Base-by-base conservation (phyloP, 2,888 invertebrate genomes). In the Xestia sexstrigata region DNA sequence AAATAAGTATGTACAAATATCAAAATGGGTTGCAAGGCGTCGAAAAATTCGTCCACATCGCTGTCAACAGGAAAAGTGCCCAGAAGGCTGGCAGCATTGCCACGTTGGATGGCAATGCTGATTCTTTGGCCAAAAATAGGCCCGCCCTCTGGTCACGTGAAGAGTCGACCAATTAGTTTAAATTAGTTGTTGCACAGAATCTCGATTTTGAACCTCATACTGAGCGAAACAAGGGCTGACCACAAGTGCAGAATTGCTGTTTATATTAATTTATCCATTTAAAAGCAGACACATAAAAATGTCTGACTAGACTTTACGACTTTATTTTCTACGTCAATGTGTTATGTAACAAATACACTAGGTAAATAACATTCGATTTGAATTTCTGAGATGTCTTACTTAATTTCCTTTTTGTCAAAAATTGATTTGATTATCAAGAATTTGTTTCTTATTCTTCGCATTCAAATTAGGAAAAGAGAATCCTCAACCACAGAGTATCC, bases 241-340 rank as follows among this genome's bases (percentile, higher is more conserved):
- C 20, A 30, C 30, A 30, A 60, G 30, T 60, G 30, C 60, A 30
- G 60, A 60, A 26, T 7, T 58, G 7, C 17, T 17, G 30, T 17
- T 30, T 20, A 9, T 20, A 65, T 42, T 65, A 65, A 45, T 68
- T 30, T 70, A 26, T 20, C 30, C 2, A 70, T 74, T 62, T 26
- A 63, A 47, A 78, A 20, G 17, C 62, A 78, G 79, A 52, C 62
- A 52, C 26, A 70, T 79, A 63, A 79, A 79, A 35, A 63, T 79
- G 62, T 70, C 62, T 47, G 52, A 9, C 13, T 30, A 3, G 30
- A 69, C 13, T 45, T 15, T 17, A 63, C 45, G 35, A 63, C 62
- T 78, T 52, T 70, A 79, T 79, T 70, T 63, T 63, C 7, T 9
- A 23, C 13, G 35, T 52, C 11, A 23, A 45, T 26, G 1, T 30